Base-by-base conservation (phyloP, 2,113 vertebrate species). In the Menidia beryllina region DNA sequence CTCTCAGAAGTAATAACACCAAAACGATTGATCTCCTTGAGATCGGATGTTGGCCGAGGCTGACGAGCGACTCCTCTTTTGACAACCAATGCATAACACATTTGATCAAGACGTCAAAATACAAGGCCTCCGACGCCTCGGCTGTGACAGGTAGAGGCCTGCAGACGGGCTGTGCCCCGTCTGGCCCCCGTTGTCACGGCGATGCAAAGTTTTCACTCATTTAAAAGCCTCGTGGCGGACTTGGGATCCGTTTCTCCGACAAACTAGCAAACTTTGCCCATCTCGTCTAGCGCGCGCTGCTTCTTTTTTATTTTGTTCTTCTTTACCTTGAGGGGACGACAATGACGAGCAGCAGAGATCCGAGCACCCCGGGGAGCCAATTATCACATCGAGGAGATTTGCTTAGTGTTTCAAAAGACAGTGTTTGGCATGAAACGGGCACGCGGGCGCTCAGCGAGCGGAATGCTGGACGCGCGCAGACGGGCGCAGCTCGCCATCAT, bases 321-420 rank as follows among this genome's bases (percentile, higher is more conserved):
- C 34, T 69, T 62, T 72, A 79, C 71, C 81, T 81, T 74, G 59
- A 82, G 83, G 74, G 83, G 70, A 84, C 76, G 87, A 82, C 50
- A 75, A 85, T 85, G 87, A 91, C 76, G 86, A 88, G 81, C 75
- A 51, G 80, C 77, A 90, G 81, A 88, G 83, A 88, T 74, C 79
- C 84, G 72, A 70, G 78, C 86, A 83, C 90, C 82, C 88, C 67
- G 20, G 89, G 90, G 86, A 89, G 88, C 90, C 90, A 89, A 91
- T 91, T 90, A 91, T 90, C 90, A 89, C 88, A 85, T 86, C 77
- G 88, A 92, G 67, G 74, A 85, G 84, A 92, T 91, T 89, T 88
- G 69, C 83, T 85, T 88, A 85, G 84, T 79, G 77, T 88, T 88
- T 90, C 86, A 84, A 82, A 81, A 88, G 85, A 91, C 86, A 90